Percentiles rank a stretch among this genome's conserved stretches.
Conservation (phyloP, 2,888 invertebrate species). For the Eristalis tenax region DNA sequence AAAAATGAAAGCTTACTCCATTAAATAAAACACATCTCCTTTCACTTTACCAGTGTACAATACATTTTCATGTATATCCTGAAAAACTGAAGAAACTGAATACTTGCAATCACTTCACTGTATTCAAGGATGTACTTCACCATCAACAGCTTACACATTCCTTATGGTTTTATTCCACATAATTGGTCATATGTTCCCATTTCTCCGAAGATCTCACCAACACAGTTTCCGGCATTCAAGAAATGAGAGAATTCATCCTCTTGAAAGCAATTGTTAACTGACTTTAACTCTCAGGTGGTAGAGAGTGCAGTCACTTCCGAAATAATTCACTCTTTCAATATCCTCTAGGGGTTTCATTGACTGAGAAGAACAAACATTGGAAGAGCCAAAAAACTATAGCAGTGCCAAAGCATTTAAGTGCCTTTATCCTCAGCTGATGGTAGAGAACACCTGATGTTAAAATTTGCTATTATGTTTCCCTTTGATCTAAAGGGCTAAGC, state of each 20-base stretch:
- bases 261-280: constrained; percentile 14
- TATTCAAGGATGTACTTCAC: not conserved
- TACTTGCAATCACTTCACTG: not conserved
- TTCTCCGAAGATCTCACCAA: not conserved
- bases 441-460: not conserved
- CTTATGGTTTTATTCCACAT: not conserved
- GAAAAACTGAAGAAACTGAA: too few species aligned
- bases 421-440: not conserved
- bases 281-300: constrained; percentile 8
- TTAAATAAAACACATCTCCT: too few species aligned
- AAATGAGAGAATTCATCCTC: not conserved
- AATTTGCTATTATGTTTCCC: not conserved
- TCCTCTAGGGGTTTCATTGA: not conserved
- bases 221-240: not conserved
- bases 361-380: constrained; percentile 10
- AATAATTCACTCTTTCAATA: not conserved
- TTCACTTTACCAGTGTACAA: too few species aligned
- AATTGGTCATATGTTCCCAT: not conserved
- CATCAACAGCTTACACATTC: not conserved
- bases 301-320: not conserved
- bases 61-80: too few species aligned
- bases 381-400: not conserved
- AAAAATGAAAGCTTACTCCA: too few species aligned
- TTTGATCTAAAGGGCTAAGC: not conserved
- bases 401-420: not conserved